A percentile compares a stretch with the other conserved stretches of the same genome.
Evolutionary conservation across 2,113 vertebrate genomes (phyloP).

Genomic region (Indicator maculatus): DNA sequence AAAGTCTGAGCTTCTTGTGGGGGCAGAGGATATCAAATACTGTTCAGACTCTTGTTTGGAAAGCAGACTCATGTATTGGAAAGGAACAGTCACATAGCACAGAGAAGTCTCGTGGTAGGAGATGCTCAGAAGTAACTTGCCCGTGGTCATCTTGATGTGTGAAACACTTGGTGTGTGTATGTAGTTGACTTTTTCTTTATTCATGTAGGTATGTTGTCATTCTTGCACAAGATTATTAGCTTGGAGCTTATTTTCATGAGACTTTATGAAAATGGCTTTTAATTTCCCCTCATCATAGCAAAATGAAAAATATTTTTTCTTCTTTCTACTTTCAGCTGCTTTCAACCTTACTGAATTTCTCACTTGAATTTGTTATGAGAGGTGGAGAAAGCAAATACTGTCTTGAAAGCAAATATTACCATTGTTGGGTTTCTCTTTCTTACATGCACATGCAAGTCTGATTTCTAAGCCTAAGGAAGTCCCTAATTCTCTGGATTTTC

Average conservation of each 20-base stretch:
- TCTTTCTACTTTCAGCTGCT: not conserved
- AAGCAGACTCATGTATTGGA: not conserved
- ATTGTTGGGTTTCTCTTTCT: not conserved
- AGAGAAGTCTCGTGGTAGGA: not conserved
- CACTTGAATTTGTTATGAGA: not conserved
- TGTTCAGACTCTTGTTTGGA: not conserved
- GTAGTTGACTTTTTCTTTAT: not conserved
- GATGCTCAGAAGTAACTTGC: not conserved
- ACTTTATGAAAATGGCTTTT: not conserved
- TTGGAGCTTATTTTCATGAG: not conserved
- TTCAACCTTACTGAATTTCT: not conserved
- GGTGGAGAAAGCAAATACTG: not conserved
- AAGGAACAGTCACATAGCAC: not conserved
- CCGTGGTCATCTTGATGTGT: not conserved
- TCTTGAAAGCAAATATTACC: not conserved
- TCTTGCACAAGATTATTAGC: not conserved
- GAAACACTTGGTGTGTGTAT: not conserved
- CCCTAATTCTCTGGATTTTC: not conserved
- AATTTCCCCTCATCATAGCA: not conserved
- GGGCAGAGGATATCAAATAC: not conserved
- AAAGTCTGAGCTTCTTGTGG: not conserved
- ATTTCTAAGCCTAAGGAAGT: not conserved
- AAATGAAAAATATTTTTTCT: not conserved
- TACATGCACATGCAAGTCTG: not conserved
- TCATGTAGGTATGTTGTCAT: not conserved